A percentile compares a stretch with the other conserved stretches of the same genome.
These are phyloP conservation scores for Peromyscus leucopus DNA, from an alignment of 2,113 vertebrate genomes.

Conservation along the genomic window DNA sequence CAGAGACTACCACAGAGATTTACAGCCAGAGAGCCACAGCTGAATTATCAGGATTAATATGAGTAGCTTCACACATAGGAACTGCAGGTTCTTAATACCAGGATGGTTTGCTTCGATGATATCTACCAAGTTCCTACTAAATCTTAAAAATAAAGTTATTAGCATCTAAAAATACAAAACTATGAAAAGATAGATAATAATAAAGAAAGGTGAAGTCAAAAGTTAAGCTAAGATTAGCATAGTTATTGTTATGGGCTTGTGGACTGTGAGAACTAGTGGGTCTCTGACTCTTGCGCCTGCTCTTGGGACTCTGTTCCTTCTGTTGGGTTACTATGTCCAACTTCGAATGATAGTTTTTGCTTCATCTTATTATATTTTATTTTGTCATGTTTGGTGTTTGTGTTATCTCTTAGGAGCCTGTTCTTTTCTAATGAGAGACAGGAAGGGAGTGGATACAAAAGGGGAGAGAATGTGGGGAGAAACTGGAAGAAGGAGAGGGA, in stretches of 20 bases:
- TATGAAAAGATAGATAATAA: constrained; percentile 11
- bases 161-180: constrained; percentile 14
- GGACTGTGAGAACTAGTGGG: not conserved
- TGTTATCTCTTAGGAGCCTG: not conserved
- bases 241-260: not conserved
- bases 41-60: constrained; percentile 86
- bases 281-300: not conserved
- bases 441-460: not conserved
- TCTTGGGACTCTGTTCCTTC: not conserved
- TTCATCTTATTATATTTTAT: not conserved
- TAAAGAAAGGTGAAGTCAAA: not conserved
- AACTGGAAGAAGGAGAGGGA: not conserved
- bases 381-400: not conserved
- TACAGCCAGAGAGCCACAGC: constrained; percentile 84
- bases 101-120: constrained; percentile 62
- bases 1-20: constrained; percentile 85
- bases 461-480: not conserved
- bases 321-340: not conserved
- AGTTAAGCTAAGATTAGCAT: not conserved
- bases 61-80: constrained; percentile 83
- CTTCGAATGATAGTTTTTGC: not conserved
- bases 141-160: constrained; percentile 63
- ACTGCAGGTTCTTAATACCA: constrained; percentile 69
- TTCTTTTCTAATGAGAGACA: not conserved
- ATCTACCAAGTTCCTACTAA: constrained; percentile 55